Base-by-base conservation (phyloP, 30 jellyfish, hydroid and myxozoan genomes). In the Chrysaora quinquecirrha region DNA sequence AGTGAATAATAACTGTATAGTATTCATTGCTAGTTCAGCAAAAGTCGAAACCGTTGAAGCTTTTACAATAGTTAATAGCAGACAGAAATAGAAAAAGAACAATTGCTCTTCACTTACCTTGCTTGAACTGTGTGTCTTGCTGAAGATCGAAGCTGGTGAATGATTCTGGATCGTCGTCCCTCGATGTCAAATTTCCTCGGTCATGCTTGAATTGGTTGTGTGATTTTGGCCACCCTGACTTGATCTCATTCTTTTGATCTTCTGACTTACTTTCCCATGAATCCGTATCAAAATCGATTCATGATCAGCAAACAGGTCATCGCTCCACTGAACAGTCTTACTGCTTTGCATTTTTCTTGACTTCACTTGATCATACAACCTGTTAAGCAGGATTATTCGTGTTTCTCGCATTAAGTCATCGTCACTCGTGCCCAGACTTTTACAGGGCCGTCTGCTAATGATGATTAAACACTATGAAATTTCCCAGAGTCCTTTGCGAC, bases 161-260 rank as follows among this genome's bases (percentile, higher is more conserved):
- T 52, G 68, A 52, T 52, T 52, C 25, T 2, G 25, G 29, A 52
- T 16, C 68, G 29, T 12, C 29, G 68, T 12, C 68, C 12, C 68
- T 38, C 27, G 68, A 9, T 52, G 68, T 52, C 68, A 52, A 52
- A 52, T 52, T 52, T 52, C 68, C 24, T 7, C 25, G 24, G 68
- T 82, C 92, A 82, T 60, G 92, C 85, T 21, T 69, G 80, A 70
- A 25, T 82, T 64, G 73, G 79, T 38, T 58, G 76, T 83, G 71
- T 79, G 56, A 71, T 48, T 80, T 19, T n/a, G 28, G 33, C 85
- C 85, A 82, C 92, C 92, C 30, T 58, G 80, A 9, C 3, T 52
- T 20, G 68, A 52, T 52, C 68, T 10, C 29, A 52, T 52, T 9
- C 25, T 10, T 19, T 12, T 19, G 68, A 52, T 20, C 68, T 52